These are phyloP conservation scores for Limnephilus rhombicus DNA, from an alignment of 2,888 invertebrate species.

Conservation along the genomic window DNA sequence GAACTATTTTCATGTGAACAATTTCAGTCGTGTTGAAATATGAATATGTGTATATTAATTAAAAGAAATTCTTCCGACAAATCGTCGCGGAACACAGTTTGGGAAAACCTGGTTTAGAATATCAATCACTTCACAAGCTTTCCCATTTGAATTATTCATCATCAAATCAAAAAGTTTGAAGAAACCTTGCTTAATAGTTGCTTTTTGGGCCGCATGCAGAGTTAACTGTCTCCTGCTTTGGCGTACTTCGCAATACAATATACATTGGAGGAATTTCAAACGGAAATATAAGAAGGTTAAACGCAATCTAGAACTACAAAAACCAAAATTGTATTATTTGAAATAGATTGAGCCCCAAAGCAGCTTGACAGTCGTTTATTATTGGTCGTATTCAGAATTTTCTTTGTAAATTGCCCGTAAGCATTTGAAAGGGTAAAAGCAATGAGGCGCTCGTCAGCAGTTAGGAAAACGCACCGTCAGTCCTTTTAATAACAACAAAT, in stretches of 20 bases:
- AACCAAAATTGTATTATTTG: not conserved
- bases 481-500: not conserved
- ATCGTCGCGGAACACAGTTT: too few relatives aligned
- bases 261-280: not conserved
- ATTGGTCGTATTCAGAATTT: not conserved
- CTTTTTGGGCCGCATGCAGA: too few relatives aligned
- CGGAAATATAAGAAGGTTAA: not conserved
- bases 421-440: not conserved
- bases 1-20: too few relatives aligned
- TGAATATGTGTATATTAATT: too few relatives aligned
- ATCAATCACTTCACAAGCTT: too few relatives aligned
- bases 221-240: too few relatives aligned
- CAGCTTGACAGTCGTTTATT: not conserved
- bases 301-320: not conserved
- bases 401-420: not conserved
- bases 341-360: not conserved
- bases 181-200: too few relatives aligned
- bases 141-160: too few relatives aligned
- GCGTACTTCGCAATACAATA: not conserved
- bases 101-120: too few relatives aligned
- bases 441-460: not conserved
- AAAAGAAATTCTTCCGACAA: too few relatives aligned
- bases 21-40: too few relatives aligned
- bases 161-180: too few relatives aligned
- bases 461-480: not conserved